Percentiles rank a stretch among this genome's conserved stretches.
phyloP scores from a whole-genome alignment of 1,140 invertebrate genomes.

The Chlorops oryzae region DNA sequence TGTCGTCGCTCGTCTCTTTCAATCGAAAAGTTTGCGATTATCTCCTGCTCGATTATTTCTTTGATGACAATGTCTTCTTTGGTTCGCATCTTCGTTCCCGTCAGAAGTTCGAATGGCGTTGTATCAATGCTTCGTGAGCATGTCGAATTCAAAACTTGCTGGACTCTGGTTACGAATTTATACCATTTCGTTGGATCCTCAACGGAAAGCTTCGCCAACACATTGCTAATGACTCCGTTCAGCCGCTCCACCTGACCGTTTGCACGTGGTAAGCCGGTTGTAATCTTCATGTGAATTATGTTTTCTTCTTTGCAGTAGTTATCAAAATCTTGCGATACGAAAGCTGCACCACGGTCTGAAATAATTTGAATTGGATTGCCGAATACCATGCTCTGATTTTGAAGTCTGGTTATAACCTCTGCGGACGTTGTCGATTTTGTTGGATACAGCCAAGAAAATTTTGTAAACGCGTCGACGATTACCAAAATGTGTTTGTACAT shows the following conservation, averaged over 20 bases:
- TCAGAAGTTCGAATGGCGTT: conserved; percentile 10
- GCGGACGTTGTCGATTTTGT: conserved; percentile 28
- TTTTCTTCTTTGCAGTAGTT: too few relatives aligned
- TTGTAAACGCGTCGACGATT: conserved; percentile 43
- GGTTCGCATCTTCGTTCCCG: conserved; percentile 5
- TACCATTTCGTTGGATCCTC: conserved; percentile 8
- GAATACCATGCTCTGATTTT: conserved; percentile 25
- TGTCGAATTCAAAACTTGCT: conserved; percentile 11
- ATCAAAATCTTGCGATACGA: conserved; percentile 23
- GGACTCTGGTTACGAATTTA: conserved; percentile 7
- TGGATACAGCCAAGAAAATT: conserved; percentile 44
- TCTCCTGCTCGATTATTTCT: conserved; percentile 30
- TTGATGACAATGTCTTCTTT: conserved; percentile 2
- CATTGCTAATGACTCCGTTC: conserved; percentile 15
- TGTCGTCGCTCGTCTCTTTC: conserved; percentile 8
- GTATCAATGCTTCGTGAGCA: conserved; percentile 5
- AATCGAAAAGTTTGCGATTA: conserved; percentile 17
- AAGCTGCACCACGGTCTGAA: conserved; percentile 28
- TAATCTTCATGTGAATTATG: conserved; percentile 27
- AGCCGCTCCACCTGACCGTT: conserved; percentile 22
- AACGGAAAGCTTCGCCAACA: conserved; percentile 4
- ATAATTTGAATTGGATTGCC: conserved; percentile 22
- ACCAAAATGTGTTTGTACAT: conserved; percentile 32
- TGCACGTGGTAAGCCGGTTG: conserved; percentile 25
- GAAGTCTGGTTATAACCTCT: conserved; percentile 28